These are phyloP conservation scores for Zelostemma sp. DNA, from an alignment of 1,140 invertebrate species.

Conservation along the genomic window DNA sequence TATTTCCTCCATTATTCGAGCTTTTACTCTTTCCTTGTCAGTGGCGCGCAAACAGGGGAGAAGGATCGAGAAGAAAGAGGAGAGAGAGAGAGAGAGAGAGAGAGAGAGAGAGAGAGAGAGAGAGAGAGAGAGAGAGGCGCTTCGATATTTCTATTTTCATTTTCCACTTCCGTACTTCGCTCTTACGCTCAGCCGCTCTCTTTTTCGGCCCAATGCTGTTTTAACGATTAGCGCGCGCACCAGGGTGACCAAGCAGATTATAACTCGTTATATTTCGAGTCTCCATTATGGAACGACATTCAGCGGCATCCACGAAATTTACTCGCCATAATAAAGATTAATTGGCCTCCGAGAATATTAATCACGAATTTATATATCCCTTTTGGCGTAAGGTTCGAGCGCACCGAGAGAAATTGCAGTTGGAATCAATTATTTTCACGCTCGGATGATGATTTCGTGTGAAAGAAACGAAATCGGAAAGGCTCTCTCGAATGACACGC, in stretches of 20 bases:
- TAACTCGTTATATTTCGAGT: slow-evolving; percentile 29
- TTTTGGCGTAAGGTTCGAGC: too few relatives aligned
- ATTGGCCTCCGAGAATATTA: slow-evolving; percentile 31
- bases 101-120: too few relatives aligned
- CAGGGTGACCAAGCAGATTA: slow-evolving; percentile 39
- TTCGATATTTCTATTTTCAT: slow-evolving; percentile 50
- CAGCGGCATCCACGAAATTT: slow-evolving; percentile 29
- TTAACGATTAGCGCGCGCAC: slow-evolving; percentile 42
- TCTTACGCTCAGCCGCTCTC: slow-evolving; percentile 33
- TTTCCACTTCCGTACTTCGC: slow-evolving; percentile 40
- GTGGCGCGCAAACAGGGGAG: slow-evolving; percentile 26
- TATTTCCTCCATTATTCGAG: slow-evolving; percentile 55
- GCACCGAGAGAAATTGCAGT: too few relatives aligned
- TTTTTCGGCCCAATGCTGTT: slow-evolving; percentile 39
- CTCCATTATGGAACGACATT: slow-evolving; percentile 26
- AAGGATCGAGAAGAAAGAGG: slow-evolving; percentile 6
- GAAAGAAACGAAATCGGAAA: background rate
- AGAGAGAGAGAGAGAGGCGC: slow-evolving; percentile 4
- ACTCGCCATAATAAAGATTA: slow-evolving; percentile 31
- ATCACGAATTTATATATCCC: too few relatives aligned
- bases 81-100: slow-evolving; percentile 9
- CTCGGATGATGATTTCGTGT: background rate
- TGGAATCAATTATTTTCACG: background rate
- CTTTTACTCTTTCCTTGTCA: slow-evolving; percentile 48
- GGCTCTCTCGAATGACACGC: slow-evolving; percentile 5